A percentile compares a stretch with the other conserved stretches of the same genome.
phyloP scores from a whole-genome alignment of 2,888 invertebrate species.

The Lottia gigantea region DNA sequence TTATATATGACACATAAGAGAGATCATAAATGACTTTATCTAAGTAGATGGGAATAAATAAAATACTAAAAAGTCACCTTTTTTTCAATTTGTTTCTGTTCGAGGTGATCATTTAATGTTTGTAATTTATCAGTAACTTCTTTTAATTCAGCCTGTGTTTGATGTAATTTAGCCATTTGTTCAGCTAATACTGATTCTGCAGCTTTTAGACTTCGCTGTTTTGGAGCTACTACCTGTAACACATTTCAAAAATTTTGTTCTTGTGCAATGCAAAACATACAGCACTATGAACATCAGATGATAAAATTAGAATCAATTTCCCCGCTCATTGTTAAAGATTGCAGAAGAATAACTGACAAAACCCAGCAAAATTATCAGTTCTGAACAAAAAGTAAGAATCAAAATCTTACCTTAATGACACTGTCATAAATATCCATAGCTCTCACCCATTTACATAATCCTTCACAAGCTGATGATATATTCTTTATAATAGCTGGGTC shows the following conservation, averaged over 20 bases:
- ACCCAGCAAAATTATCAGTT: too few species aligned
- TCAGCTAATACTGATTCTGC: conserved; percentile 58
- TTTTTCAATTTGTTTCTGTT: conserved; percentile 63
- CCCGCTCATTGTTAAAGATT: background rate
- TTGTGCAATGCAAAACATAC: too few species aligned
- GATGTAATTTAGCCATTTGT: conserved; percentile 60
- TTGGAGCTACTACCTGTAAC: conserved; percentile 64
- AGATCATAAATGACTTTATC: too few species aligned
- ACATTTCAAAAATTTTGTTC: too few species aligned
- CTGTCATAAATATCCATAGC: conserved; percentile 67
- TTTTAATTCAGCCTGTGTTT: conserved; percentile 63
- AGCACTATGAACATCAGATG: too few species aligned
- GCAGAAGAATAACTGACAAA: background rate
- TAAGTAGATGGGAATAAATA: too few species aligned
- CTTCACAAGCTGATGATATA: conserved; percentile 68
- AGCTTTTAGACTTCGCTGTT: conserved; percentile 56
- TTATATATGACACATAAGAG: too few species aligned
- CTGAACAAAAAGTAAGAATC: background rate
- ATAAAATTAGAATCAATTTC: background rate
- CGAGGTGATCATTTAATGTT: conserved; percentile 58
- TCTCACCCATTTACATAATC: conserved; percentile 67
- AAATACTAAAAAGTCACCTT: conserved; percentile 37
- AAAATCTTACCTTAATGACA: conserved; percentile 58
- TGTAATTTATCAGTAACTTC: conserved; percentile 62
- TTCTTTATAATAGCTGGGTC: conserved; percentile 65